Base-by-base conservation (phyloP, 2,797 vertebrate genomes). In the Erpetoichthys calabaricus region DNA sequence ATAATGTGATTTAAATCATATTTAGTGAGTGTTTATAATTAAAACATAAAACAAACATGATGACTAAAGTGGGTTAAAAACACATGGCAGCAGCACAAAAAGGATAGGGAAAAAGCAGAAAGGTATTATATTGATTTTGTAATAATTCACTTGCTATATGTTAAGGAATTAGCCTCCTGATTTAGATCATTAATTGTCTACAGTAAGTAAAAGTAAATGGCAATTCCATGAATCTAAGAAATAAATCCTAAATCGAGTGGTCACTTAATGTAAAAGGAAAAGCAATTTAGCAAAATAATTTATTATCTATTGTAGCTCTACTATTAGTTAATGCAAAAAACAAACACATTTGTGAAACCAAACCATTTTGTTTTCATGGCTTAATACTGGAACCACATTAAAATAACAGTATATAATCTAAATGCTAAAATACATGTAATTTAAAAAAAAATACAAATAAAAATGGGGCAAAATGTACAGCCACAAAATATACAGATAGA, bases 141-240 rank as follows among this genome's bases (percentile, higher is more conserved):
- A 74, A 73, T 76, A 66, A 72, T 62, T 77, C 61, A 56, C 70
- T 68, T 63, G 56, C 53, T 65, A 68, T 72, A 67, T 47, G 59
- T 49, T 59, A 53, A 74, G 63, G 62, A 63, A 2, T 45, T 47
- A 65, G 53, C 53, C 59, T 63, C 59, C 63, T 72, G 72, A 65
- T 62, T 70, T 75, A 70, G 68, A 67, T 65, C 71, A 78, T 77
- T 76, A 73, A 80, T 76, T 69, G 72, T 72, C 70, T 70, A 67
- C 63, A 65, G 57, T 64, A 73, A 70, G 61, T 64, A 68, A 71
- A 68, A 75, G 68, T 64, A 82, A 81, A 86, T 73, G 41, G 59
- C 80, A 75, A 68, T 67, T 68, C 69, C 62, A 60, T 42, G 63
- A 76, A 75, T 72, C 55, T 70, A 70, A 68, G 8, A 66, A 72